Percentiles rank a stretch among this genome's conserved stretches.
Conservation (phyloP, 2,888 invertebrate species). For the Galeopsomyia nigrocyanea region DNA sequence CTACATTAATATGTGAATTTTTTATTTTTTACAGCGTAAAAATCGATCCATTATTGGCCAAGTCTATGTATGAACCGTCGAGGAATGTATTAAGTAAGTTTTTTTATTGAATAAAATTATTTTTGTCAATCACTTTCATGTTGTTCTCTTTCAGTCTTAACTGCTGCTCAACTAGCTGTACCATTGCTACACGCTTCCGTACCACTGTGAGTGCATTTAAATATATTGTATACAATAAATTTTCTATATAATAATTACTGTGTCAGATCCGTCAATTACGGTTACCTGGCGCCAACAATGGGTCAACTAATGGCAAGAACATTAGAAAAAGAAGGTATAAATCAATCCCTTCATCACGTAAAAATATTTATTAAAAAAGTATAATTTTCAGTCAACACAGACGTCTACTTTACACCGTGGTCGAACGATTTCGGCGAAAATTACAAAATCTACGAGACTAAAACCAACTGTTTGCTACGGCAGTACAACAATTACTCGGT, state of each 20-base stretch:
- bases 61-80: not conserved
- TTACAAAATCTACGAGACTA: conserved; percentile 22
- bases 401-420: conserved; percentile 23
- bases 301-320: conserved; percentile 19
- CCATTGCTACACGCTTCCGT: conserved; percentile 14
- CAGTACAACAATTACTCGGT: conserved; percentile 37
- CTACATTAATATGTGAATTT: not conserved
- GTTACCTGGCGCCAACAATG: conserved; percentile 27
- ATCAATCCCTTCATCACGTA: not conserved
- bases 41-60: conserved; percentile 4
- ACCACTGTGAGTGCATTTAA: conserved; percentile 15
- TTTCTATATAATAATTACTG: not conserved
- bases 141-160: conserved; percentile 4
- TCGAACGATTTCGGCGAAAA: conserved; percentile 13
- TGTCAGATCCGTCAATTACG: conserved; percentile 30
- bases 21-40: conserved; percentile 5
- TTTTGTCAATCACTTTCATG: not conserved
- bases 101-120: not conserved
- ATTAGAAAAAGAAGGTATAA: conserved; percentile 33
- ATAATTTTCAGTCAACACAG: conserved; percentile 21
- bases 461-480: conserved; percentile 9
- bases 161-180: conserved; percentile 4
- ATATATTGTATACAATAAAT: not conserved
- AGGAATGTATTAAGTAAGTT: conserved; percentile 23
- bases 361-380: not conserved